A percentile compares a stretch with the other conserved stretches of the same genome.
Evolutionary conservation across 1,140 invertebrate genomes (phyloP).

Genomic region (Drosophila albomicans): DNA sequence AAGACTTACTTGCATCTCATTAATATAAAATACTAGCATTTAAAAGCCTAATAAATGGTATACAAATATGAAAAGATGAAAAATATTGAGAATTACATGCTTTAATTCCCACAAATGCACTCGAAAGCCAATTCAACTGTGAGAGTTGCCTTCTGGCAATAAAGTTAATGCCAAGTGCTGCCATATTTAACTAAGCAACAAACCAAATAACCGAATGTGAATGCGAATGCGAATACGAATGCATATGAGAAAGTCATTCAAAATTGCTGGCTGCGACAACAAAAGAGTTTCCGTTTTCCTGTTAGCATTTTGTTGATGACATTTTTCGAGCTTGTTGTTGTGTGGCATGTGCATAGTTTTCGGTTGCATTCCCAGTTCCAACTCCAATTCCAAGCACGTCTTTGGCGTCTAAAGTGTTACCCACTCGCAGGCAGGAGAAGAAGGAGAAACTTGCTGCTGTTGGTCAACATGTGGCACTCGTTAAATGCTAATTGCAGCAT

Average conservation of each 20-base stretch:
- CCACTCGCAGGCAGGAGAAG: not conserved
- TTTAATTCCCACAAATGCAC: not conserved
- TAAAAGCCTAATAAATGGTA: too few relatives aligned
- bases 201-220: constrained; percentile 26
- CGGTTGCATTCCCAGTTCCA: constrained; percentile 5
- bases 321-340: constrained; percentile 35
- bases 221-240: not conserved
- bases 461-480: constrained; percentile 63
- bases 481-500: constrained; percentile 77
- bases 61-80: not conserved
- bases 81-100: not conserved
- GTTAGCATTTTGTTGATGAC: constrained; percentile 63
- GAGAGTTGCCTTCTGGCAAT: constrained; percentile 45
- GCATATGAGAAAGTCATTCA: constrained; percentile 35
- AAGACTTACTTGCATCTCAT: too few relatives aligned
- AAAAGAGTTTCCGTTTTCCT: constrained; percentile 58
- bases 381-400: not conserved
- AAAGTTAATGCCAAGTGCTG: constrained; percentile 7
- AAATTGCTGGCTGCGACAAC: constrained; percentile 56
- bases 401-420: constrained; percentile 1
- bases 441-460: not conserved
- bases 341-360: not conserved
- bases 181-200: constrained; percentile 28
- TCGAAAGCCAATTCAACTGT: constrained; percentile 50
- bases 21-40: too few relatives aligned